Percentiles rank a stretch among this genome's conserved stretches.
Conservation (phyloP, 2,113 vertebrate genomes). For the Verasper variegatus region DNA sequence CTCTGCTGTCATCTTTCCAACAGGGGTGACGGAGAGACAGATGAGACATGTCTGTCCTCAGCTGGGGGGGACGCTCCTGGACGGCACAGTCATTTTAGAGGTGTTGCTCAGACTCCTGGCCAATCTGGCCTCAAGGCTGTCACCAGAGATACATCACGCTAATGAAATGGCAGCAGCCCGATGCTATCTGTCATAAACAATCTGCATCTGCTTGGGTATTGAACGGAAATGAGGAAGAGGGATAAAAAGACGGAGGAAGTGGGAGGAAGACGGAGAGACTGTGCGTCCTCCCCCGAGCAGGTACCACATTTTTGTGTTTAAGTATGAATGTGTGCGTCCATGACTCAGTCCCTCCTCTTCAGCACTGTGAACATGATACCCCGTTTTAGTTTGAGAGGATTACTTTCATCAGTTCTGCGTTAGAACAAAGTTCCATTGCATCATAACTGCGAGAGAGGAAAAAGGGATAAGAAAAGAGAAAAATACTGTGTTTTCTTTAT, state of each 20-base stretch:
- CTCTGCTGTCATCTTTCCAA: background rate
- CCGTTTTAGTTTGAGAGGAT: background rate
- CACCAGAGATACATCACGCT: slow-evolving; percentile 64
- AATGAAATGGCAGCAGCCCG: slow-evolving; percentile 70
- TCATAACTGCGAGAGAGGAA: slow-evolving; percentile 11
- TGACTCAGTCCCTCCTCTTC: slow-evolving; percentile 16
- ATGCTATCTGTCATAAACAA: slow-evolving; percentile 55
- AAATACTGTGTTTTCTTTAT: background rate
- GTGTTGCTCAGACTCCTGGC: slow-evolving; percentile 23
- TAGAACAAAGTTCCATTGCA: slow-evolving; percentile 30
- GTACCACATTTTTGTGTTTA: slow-evolving; percentile 18
- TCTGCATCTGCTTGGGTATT: slow-evolving; percentile 60
- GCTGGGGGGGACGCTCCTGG: slow-evolving; percentile 5
- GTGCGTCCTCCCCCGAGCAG: slow-evolving; percentile 11
- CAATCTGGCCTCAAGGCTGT: slow-evolving; percentile 52
- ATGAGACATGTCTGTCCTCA: slow-evolving; percentile 22
- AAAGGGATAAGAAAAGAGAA: background rate
- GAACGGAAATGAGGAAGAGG: slow-evolving; percentile 43
- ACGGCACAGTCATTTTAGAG: slow-evolving; percentile 24
- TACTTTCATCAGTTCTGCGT: background rate
- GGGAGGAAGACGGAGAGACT: slow-evolving; percentile 25
- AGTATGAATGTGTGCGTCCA: background rate
- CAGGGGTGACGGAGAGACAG: slow-evolving; percentile 14
- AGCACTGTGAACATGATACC: slow-evolving; percentile 6
- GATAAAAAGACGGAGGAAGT: slow-evolving; percentile 43